Percentiles rank a stretch among this genome's conserved stretches.
Evolutionary conservation across 2,797 vertebrate species (phyloP).

Genomic region (Typhlichthys subterraneus): DNA sequence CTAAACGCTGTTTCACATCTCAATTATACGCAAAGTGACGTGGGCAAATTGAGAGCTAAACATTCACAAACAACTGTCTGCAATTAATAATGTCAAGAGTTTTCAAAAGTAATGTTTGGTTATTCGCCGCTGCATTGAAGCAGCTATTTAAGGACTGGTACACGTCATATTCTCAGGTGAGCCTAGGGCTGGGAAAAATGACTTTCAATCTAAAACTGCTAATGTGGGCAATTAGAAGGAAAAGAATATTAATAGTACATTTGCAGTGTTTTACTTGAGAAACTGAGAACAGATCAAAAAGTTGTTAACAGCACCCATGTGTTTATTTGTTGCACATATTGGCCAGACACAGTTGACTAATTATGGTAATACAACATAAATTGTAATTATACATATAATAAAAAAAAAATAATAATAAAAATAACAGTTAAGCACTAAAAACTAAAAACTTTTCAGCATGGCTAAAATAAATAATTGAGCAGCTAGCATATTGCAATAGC

Average conservation of each 20-base stretch:
- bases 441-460: background rate
- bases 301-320: slow-evolving; percentile 17
- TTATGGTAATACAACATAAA: slow-evolving; percentile 30
- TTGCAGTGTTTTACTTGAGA: slow-evolving; percentile 25
- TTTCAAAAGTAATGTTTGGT: slow-evolving; percentile 36
- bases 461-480: slow-evolving; percentile 35
- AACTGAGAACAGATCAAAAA: slow-evolving; percentile 20
- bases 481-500: slow-evolving; percentile 17
- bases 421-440: too few relatives aligned
- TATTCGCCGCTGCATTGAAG: slow-evolving; percentile 52
- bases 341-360: slow-evolving; percentile 21
- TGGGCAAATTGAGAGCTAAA: slow-evolving; percentile 6
- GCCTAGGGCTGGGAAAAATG: slow-evolving; percentile 32
- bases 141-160: slow-evolving; percentile 57
- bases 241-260: slow-evolving; percentile 31
- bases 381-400: background rate
- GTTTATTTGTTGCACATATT: slow-evolving; percentile 5
- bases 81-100: background rate
- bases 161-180: slow-evolving; percentile 46
- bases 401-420: too few relatives aligned
- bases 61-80: slow-evolving; percentile 9
- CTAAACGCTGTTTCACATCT: slow-evolving; percentile 40
- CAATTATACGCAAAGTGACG: slow-evolving; percentile 30
- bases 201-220: slow-evolving; percentile 38
- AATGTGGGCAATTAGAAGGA: slow-evolving; percentile 41